Conservation (phyloP, 1,140 invertebrate genomes). For the Scaptomyza montana region DNA sequence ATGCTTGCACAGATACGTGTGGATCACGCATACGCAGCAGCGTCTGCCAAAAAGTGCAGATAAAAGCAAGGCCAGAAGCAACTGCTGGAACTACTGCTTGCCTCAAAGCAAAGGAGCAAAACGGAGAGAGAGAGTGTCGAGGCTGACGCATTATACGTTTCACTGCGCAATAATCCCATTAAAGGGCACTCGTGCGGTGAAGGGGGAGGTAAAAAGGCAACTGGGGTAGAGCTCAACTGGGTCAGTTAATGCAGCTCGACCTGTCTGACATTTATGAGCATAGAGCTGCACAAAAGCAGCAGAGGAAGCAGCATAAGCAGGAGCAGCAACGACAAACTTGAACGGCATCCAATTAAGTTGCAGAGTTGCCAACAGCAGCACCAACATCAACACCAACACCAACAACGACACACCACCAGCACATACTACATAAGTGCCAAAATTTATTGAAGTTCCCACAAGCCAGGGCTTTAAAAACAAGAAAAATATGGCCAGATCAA, state of each 20-base stretch:
- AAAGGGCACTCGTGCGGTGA: conserved; percentile 43
- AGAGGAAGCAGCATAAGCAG: conserved; percentile 1
- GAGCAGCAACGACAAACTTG: conserved; percentile 38
- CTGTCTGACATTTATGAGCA: conserved; percentile 74
- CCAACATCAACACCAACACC: background rate
- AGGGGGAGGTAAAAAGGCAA: conserved; percentile 18
- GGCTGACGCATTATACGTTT: conserved; percentile 72
- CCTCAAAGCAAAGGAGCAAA: conserved; percentile 31
- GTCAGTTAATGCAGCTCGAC: conserved; percentile 78
- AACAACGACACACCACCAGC: background rate
- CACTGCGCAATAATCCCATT: conserved; percentile 80
- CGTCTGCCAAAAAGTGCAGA: conserved; percentile 50
- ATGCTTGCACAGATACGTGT: background rate
- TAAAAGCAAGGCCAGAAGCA: conserved; percentile 8
- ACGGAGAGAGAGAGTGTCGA: conserved; percentile 31
- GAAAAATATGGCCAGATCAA: conserved; percentile 57
- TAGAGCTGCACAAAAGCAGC: conserved; percentile 6
- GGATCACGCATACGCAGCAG: conserved; percentile 70
- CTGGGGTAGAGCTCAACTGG: conserved; percentile 59
- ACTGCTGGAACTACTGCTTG: conserved; percentile 41
- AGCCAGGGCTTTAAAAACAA: conserved; percentile 48
- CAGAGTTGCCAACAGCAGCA: conserved; percentile 28
- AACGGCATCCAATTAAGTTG: conserved; percentile 64
- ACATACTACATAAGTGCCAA: conserved; percentile 59
- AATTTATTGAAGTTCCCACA: conserved; percentile 67